These are phyloP conservation scores for Notamacropus eugenii DNA, from an alignment of 2,797 vertebrate genomes.

Conservation along the genomic window DNA sequence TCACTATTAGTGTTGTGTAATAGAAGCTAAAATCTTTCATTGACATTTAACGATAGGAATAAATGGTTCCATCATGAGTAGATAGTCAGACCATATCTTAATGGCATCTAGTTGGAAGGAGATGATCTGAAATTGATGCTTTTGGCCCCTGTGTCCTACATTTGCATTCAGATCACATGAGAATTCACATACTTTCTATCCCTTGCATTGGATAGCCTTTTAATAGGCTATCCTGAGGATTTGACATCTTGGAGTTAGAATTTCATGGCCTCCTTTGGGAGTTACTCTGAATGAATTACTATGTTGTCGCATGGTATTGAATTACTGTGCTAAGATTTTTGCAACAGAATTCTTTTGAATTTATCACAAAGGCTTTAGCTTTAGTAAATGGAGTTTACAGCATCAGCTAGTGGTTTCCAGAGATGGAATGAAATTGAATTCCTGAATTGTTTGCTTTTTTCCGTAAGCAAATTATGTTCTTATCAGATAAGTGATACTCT, in stretches of 20 bases:
- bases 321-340: slow-evolving; percentile 2
- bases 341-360: slow-evolving; percentile 57
- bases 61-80: neutral
- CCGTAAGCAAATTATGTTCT: neutral
- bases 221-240: neutral
- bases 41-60: slow-evolving; percentile 51
- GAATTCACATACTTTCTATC: neutral
- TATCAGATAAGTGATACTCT: slow-evolving; percentile 14
- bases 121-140: slow-evolving; percentile 40
- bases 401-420: slow-evolving; percentile 16
- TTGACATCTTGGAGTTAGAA: neutral
- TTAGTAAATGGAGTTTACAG: slow-evolving; percentile 26
- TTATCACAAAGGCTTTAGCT: slow-evolving; percentile 48
- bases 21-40: neutral
- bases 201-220: neutral
- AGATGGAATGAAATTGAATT: slow-evolving; percentile 42
- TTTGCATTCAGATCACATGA: slow-evolving; percentile 60
- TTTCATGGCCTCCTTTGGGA: neutral
- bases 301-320: neutral
- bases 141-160: slow-evolving; percentile 42
- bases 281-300: neutral
- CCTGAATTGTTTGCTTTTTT: neutral
- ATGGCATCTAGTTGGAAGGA: slow-evolving; percentile 44
- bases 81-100: slow-evolving; percentile 39
- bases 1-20: neutral